Evolutionary conservation across 2,888 invertebrate species (phyloP), one percentile per base, ranked within the genome.

Genomic region (Euzophera pinguis): DNA sequence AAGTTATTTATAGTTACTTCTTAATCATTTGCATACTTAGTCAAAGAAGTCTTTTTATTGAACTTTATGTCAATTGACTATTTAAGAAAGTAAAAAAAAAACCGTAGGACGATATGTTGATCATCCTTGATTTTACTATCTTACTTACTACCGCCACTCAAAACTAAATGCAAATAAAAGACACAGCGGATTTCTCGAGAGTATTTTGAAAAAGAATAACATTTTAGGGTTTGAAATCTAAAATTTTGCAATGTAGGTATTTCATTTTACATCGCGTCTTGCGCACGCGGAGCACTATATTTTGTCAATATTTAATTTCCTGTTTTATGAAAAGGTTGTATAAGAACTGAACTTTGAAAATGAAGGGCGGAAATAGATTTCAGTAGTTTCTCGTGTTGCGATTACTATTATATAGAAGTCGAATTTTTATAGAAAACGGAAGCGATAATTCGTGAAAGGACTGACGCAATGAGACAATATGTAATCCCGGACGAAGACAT

Each of bases 271-370:
- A 62, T 63, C 63, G 61, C 64, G 55, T 61, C 57, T 59, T 54
- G 61, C 51, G 54, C 53, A 48, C 53, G 52, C 48, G 54, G 56
- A 57, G 55, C 64, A 66, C 64, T 69, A 67, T 70, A 73, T 74
- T 73, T 74, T 67, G 70, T 74, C 72, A 76, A 76, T 70, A 77
- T 75, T 74, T 74, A 78, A 84, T 81, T 79, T 83, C 83, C 84
- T 71, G 71, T 59, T 54, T 57, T 63, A 67, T 75, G 71, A 73
- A 76, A 77, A 76, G 69, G 74, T 76, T 68, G 51, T 53, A 45
- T 12, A 64, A 34, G 45, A 63, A 65, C 63, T 57, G 56, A 59
- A 64, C 59, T 64, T 69, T 63, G 69, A 71, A 77, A 76, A 78
- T 72, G 67, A 68, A 70, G 76, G 65, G 60, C 75, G 81, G 81